Evolutionary conservation across 2,888 invertebrate genomes (phyloP), one percentile per base, ranked within the genome.

Genomic region (Malachius bipustulatus): DNA sequence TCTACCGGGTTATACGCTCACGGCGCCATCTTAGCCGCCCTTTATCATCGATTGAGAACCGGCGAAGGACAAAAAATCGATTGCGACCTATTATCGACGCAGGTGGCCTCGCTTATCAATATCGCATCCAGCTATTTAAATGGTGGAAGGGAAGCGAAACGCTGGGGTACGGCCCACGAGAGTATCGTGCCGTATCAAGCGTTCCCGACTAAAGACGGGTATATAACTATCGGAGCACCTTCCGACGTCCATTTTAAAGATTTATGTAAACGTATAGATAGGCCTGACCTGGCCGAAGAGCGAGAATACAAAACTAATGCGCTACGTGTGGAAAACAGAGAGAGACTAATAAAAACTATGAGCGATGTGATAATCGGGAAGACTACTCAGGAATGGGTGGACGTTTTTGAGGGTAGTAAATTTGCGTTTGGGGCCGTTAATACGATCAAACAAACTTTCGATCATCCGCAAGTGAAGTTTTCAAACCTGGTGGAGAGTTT

Each of bases 101-200:
- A 94, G 69, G 73, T 94, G 19, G 76, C 91, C 0, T 75, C 79
- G 50, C 70, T 97, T 57, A 84, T 88, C 13, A 93, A 96, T 57
- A 71, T 94, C 8, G 93, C 79, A 0, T 81, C 82, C 1, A 91
- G 87, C 62, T 96, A 85, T 60, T 65, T 97, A 15, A 97, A 96
- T 59, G 80, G 78, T 30, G 81, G 79, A 0, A 68, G 53, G 14
- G 85, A 88, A 50, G 82, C 82, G 0, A 65, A 70, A 38, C 69
- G 87, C 33, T 82, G 82, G 76, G 96, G 96, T n/a, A 93, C 93
- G 0, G 85, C 85, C 1, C 96, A 97, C 59, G 83, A 80, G 39
- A 91, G 87, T 55, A 80, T 97, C 40, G 96, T 96, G 0, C 96
- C 96, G 0, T 96, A 97, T 55, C 81, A 94, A 67, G 76, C 84